Evolutionary conservation across 2,113 vertebrate species (phyloP).

Genomic region (Atrichornis clamosus): DNA sequence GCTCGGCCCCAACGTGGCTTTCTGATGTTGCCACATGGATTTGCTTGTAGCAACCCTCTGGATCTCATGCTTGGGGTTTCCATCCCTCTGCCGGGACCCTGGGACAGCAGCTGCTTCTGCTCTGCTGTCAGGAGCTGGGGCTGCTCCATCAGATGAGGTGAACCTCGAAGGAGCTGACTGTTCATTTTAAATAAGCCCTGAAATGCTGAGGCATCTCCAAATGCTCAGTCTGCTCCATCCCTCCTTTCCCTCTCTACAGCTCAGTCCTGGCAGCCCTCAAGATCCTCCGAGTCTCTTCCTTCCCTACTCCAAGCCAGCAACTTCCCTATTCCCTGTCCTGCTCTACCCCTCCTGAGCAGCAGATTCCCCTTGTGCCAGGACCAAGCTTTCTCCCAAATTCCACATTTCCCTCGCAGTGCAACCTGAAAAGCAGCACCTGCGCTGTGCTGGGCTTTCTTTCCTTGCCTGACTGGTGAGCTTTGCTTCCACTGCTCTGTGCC

Average conservation of each 20-base stretch:
- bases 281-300: not conserved
- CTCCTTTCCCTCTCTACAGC: not conserved
- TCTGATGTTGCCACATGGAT: not conserved
- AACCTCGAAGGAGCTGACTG: not conserved
- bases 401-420: not conserved
- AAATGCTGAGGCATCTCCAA: not conserved
- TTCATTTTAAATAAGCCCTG: not conserved
- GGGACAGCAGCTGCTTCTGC: not conserved
- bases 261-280: not conserved
- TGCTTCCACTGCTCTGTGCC: not conserved
- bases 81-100: not conserved
- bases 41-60: not conserved
- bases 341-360: not conserved
- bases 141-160: not conserved
- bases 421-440: not conserved
- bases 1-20: not conserved
- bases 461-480: not conserved
- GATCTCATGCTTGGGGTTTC: not conserved
- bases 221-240: not conserved
- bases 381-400: not conserved
- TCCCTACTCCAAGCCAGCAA: not conserved
- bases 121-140: not conserved
- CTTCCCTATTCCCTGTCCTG: not conserved
- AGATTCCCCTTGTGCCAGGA: not conserved
- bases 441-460: not conserved